Evolutionary conservation across 2,888 invertebrate genomes (phyloP).

Genomic region (Heteromyza rotundicornis): DNA sequence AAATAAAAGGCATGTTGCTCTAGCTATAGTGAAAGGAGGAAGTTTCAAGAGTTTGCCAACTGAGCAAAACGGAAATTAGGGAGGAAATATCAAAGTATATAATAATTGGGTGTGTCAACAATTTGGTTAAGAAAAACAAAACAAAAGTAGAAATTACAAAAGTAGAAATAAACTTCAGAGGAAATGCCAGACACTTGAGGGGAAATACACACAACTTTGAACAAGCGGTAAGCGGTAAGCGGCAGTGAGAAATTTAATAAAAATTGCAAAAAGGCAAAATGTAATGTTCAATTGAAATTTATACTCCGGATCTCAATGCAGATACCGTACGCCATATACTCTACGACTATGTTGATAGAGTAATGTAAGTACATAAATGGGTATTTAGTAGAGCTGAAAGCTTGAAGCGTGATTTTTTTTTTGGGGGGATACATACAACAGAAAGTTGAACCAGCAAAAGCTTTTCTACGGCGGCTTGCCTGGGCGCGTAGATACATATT

Average conservation of each 20-base stretch:
- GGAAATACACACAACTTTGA: neutral
- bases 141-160: neutral
- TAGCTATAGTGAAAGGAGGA: slow-evolving; percentile 8
- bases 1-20: no score
- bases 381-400: no score
- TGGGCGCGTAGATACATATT: neutral
- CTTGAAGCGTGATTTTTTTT: no score
- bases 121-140: neutral
- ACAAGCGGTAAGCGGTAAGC: no score
- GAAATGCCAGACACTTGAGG: neutral
- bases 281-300: neutral
- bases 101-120: slow-evolving; percentile 19
- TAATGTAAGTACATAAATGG: no score
- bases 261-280: no score
- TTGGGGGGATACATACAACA: neutral
- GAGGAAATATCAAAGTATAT: slow-evolving; percentile 8
- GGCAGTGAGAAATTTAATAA: no score
- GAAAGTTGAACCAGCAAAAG: neutral
- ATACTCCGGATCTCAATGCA: no score
- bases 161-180: neutral
- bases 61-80: slow-evolving; percentile 7
- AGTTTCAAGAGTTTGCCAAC: neutral
- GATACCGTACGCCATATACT: no score
- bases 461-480: neutral
- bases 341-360: no score